phyloP scores from a whole-genome alignment of 2,888 invertebrate species.

The Ptilodon capucinus region DNA sequence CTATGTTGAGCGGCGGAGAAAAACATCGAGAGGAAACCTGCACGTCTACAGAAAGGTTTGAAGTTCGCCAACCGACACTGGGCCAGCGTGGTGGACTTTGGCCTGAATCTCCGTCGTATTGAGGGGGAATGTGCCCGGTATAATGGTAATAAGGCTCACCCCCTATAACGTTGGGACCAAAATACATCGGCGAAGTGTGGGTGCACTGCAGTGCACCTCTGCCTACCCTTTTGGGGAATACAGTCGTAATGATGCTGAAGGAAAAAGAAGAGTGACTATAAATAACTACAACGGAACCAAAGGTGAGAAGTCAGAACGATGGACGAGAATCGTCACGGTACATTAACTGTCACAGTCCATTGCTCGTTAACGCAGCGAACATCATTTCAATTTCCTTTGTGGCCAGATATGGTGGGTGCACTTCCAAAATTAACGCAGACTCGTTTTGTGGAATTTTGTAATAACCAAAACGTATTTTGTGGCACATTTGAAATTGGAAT shows the following conservation, averaged over 20 bases:
- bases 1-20: too few species aligned
- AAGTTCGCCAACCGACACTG: neutral
- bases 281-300: slow-evolving; percentile 8
- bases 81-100: too few species aligned
- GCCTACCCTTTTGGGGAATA: too few species aligned
- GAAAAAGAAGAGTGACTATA: neutral
- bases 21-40: too few species aligned
- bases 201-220: too few species aligned
- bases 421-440: neutral
- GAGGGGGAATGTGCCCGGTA: too few species aligned
- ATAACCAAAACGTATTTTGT: neutral
- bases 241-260: neutral
- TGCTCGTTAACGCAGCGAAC: slow-evolving; percentile 27
- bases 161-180: too few species aligned
- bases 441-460: neutral
- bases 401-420: slow-evolving; percentile 5
- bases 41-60: too few species aligned
- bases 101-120: too few species aligned
- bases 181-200: too few species aligned
- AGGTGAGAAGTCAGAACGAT: slow-evolving; percentile 12
- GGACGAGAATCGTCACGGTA: slow-evolving; percentile 6
- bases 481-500: neutral
- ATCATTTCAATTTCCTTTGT: slow-evolving; percentile 39
- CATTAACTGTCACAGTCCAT: slow-evolving; percentile 31
- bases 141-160: too few species aligned